A percentile compares a stretch with the other conserved stretches of the same genome.
Conservation (phyloP, 2,888 invertebrate genomes). For the Archips xylosteana region DNA sequence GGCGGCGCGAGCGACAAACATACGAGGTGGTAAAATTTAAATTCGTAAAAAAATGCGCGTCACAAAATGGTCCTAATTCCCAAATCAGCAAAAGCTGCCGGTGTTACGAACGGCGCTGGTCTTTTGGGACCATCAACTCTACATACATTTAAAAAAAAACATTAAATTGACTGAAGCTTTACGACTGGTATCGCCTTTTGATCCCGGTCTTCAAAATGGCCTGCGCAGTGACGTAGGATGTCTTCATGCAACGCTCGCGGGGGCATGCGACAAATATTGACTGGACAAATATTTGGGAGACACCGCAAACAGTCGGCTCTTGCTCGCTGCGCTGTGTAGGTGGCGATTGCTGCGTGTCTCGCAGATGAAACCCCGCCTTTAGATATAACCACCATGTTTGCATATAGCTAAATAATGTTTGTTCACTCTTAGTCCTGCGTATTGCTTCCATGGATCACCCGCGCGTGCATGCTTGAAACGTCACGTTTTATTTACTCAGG, state of each 20-base stretch:
- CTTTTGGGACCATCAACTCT: no score
- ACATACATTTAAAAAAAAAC: no score
- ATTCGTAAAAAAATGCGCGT: no score
- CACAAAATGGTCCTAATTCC: no score
- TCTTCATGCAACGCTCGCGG: conserved; percentile 68
- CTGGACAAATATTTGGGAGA: conserved; percentile 75
- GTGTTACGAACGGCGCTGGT: no score
- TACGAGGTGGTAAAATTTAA: no score
- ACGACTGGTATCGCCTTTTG: conserved; percentile 48
- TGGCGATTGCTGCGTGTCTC: conserved; percentile 60
- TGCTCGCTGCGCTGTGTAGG: conserved; percentile 63
- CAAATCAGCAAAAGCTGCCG: no score
- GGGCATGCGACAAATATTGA: conserved; percentile 78
- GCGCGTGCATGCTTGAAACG: conserved; percentile 65
- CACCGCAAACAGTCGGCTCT: conserved; percentile 71
- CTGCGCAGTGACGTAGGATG: conserved; percentile 56
- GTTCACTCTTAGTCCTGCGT: conserved; percentile 71
- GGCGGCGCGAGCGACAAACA: no score
- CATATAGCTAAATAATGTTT: conserved; percentile 77
- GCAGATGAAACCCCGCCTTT: conserved; percentile 65
- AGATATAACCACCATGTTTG: conserved; percentile 76
- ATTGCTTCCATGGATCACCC: conserved; percentile 68
- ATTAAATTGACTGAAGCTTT: conserved; percentile 25
- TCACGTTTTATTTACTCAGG: conserved; percentile 77
- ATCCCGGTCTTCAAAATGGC: conserved; percentile 47